Evolutionary conservation across 2,113 vertebrate genomes (phyloP).

Genomic region (Crotalus viridis): DNA sequence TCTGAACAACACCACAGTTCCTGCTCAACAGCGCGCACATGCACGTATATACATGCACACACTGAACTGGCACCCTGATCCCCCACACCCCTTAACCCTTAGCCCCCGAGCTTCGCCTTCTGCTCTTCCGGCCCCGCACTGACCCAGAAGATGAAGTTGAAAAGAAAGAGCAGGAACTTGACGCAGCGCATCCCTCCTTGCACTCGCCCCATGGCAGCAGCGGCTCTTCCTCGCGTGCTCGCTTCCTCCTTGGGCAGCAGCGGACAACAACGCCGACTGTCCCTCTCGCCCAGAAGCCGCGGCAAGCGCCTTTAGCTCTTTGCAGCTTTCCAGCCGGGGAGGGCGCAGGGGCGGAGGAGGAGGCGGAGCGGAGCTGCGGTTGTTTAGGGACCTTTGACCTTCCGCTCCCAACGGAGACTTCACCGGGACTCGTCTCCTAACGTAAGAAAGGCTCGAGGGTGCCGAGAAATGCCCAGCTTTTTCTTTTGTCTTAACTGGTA

Average conservation of each 20-base stretch:
- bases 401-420: not conserved
- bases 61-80: not conserved
- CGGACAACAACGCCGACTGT: not conserved
- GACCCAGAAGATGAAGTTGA: conserved; percentile 95
- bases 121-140: conserved; percentile 58
- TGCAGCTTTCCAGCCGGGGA: conserved; percentile 11
- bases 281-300: not conserved
- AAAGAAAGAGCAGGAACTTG: conserved; percentile 89
- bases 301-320: conserved; percentile 1
- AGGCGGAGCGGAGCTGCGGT: not conserved
- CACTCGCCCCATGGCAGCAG: conserved; percentile 78
- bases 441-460: no score
- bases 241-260: not conserved
- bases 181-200: conserved; percentile 87
- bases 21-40: not conserved
- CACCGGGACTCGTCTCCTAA: not conserved
- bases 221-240: not conserved
- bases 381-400: not conserved
- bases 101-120: not conserved
- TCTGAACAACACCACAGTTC: not conserved
- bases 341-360: not conserved
- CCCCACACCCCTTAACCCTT: not conserved
- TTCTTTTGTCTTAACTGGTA: not conserved
- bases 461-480: not conserved
- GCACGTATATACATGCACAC: not conserved